phyloP scores from a whole-genome alignment of 1,140 invertebrate species.

The Euwallacea fornicatus region DNA sequence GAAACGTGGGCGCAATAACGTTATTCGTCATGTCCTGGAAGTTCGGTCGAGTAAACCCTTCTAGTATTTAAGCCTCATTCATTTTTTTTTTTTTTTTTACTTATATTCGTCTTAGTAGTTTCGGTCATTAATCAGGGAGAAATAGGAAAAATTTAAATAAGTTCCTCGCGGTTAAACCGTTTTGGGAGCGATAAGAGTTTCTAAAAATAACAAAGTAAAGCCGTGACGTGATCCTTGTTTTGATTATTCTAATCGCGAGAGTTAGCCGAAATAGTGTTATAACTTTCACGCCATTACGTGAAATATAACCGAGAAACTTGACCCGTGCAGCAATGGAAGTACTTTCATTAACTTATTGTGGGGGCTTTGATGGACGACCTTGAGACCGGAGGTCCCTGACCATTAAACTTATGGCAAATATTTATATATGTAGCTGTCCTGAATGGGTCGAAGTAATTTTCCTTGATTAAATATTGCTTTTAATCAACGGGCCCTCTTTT shows the following conservation, averaged over 20 bases:
- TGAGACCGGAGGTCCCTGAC: too few relatives aligned
- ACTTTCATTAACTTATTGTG: too few relatives aligned
- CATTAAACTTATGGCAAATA: too few relatives aligned
- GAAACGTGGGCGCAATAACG: too few relatives aligned
- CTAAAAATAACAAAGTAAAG: slow-evolving; percentile 13
- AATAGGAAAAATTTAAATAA: slow-evolving; percentile 12
- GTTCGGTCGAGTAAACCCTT: too few relatives aligned
- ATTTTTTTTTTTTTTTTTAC: too few relatives aligned
- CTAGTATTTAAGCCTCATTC: too few relatives aligned
- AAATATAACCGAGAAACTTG: too few relatives aligned
- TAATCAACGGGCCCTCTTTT: background rate
- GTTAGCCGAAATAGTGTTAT: slow-evolving; percentile 17
- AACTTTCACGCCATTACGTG: slow-evolving; percentile 10
- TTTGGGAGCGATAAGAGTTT: background rate
- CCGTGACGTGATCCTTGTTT: slow-evolving; percentile 23
- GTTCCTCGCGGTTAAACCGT: background rate
- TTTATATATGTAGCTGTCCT: background rate
- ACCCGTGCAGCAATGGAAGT: too few relatives aligned
- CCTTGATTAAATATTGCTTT: slow-evolving; percentile 9
- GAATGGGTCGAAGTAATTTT: background rate
- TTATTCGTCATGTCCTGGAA: too few relatives aligned
- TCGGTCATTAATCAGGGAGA: background rate
- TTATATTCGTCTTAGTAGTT: too few relatives aligned
- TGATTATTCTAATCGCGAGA: slow-evolving; percentile 21
- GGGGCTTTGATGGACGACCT: too few relatives aligned